Percentiles rank a stretch among this genome's conserved stretches.
Evolutionary conservation across 2,797 vertebrate species (phyloP).

Genomic region (Diceros bicornis): DNA sequence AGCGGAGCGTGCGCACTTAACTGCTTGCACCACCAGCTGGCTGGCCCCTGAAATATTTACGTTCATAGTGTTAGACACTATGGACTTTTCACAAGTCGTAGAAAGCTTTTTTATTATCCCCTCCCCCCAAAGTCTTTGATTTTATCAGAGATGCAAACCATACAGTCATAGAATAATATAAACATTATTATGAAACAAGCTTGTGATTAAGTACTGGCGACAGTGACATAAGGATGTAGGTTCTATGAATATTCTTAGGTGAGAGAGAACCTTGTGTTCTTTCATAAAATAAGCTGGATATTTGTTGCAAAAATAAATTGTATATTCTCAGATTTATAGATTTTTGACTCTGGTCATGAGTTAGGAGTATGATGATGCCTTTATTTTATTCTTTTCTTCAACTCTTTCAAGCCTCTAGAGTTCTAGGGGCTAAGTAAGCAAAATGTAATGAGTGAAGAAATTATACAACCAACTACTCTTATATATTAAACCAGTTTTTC

Average conservation of each 20-base stretch:
- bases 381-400: conserved; percentile 36
- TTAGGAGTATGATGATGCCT: not conserved
- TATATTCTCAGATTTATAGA: conserved; percentile 34
- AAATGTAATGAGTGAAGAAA: conserved; percentile 32
- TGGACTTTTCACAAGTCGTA: conserved; percentile 9
- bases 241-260: not conserved
- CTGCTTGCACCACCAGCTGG: no score
- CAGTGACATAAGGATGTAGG: not conserved
- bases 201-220: not conserved
- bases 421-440: not conserved
- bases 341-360: not conserved
- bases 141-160: conserved; percentile 43
- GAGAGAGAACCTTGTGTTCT: not conserved
- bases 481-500: not conserved
- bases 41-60: not conserved
- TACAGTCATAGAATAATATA: conserved; percentile 37
- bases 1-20: no score
- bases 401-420: not conserved
- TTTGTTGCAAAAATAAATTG: conserved; percentile 27
- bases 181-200: conserved; percentile 28
- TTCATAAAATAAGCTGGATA: not conserved
- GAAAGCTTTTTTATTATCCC: conserved; percentile 15
- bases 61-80: not conserved
- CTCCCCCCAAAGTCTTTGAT: not conserved
- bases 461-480: not conserved